Evolutionary conservation across 1,140 invertebrate genomes (phyloP).

Genomic region (Wiebesia pumilae): DNA sequence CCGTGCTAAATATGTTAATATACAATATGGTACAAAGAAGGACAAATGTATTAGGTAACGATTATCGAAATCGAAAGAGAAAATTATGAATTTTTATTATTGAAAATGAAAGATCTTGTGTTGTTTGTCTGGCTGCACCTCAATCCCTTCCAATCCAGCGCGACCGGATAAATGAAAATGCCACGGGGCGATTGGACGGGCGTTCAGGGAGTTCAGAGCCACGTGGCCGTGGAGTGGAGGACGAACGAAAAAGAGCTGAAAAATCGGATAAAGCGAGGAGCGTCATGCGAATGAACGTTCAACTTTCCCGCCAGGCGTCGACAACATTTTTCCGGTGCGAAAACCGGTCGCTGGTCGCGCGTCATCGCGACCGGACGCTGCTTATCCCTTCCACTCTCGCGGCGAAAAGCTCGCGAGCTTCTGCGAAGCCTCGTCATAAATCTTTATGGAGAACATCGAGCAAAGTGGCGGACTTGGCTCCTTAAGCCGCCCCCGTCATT

Average conservation of each 20-base stretch:
- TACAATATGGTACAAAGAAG: constrained; percentile 73
- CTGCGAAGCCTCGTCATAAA: background rate
- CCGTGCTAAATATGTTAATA: constrained; percentile 66
- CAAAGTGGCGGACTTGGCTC: constrained; percentile 2
- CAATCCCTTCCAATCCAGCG: background rate
- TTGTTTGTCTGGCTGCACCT: background rate
- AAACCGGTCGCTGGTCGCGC: background rate
- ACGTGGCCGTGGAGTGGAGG: no score
- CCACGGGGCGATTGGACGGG: background rate
- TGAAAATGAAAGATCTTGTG: constrained; percentile 43
- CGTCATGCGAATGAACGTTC: no score
- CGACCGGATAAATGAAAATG: background rate
- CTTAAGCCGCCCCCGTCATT: constrained; percentile 5
- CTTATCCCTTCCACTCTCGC: background rate
- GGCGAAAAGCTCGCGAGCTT: background rate
- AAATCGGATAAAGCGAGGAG: no score
- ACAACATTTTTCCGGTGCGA: background rate
- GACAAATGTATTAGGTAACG: constrained; percentile 71
- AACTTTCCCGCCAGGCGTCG: background rate
- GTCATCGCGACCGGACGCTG: background rate
- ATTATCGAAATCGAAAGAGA: constrained; percentile 71
- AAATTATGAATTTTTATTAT: constrained; percentile 73
- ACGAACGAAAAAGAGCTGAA: no score
- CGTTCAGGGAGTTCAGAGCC: no score
- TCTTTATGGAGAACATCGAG: background rate